Base-by-base conservation (phyloP, 1,140 invertebrate species). In the Chironomus tepperi region DNA sequence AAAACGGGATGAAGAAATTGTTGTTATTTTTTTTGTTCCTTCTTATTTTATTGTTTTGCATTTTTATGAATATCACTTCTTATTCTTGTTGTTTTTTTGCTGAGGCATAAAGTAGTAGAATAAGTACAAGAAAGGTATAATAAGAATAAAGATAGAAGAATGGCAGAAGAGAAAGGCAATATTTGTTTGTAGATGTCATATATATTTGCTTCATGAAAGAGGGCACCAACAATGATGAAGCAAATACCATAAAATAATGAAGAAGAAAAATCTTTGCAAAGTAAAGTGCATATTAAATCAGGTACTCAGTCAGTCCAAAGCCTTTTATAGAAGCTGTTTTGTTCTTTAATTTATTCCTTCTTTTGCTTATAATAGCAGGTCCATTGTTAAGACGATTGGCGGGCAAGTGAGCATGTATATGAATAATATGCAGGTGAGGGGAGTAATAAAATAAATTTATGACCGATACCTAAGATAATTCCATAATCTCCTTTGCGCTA, bases 261-360 rank as follows among this genome's bases (percentile, higher is more conserved):
- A 34, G 24, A 34, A 34, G 24, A 34, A 34, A 34, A 34, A 34
- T n/a, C n/a, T n/a, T n/a, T n/a, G n/a, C n/a, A 34, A 57, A n/a
- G 47, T n/a, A 57, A 57, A 57, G 47, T 57, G 47, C 47, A 57
- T n/a, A 57, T 57, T 57, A 57, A 57, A 57, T 57, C 47, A 57
- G 47, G n/a, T 15, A n/a, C 9, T n/a, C n/a, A 57, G 47, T 57
- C n/a, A 57, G 47, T 57, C n/a, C 24, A 34, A 12, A 57, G 47
- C 9, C 12, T 15, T 57, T 57, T 57, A 57, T 57, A 57, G 47
- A 57, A 57, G 47, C 47, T 57, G 47, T 57, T 34, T 34, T 57
- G 47, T 57, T 57, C 47, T 57, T 9, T 57, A 57, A 57, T 57
- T 57, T 57, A 57, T 57, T 57, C 47, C n/a, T n/a, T 5, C 10